Evolutionary conservation across 2,113 vertebrate species (phyloP), one percentile per base, ranked within the genome.

Genomic region (Dicerorhinus sumatrensis): DNA sequence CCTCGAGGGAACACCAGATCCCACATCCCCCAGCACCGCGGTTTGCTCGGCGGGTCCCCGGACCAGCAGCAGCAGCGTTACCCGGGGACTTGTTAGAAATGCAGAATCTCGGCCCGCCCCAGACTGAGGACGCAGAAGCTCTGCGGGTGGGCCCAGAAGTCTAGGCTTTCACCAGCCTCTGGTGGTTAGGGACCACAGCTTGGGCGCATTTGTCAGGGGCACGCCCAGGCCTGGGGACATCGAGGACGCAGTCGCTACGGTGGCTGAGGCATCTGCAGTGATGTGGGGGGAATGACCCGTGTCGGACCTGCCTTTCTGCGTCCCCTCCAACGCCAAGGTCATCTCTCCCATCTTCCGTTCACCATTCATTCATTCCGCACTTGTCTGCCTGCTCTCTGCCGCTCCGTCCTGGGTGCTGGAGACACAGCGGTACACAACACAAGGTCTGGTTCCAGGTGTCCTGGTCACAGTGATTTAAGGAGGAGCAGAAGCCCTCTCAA

Each of bases 211-310:
- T 33, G 13, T 72, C 16, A 0, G 76, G 29, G 69, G 42, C 18
- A 48, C 9, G 1, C 72, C 65, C 27, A 14, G 56, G 21, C 4
- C 3, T 3, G 11, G 65, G 63, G 25, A 72, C 75, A 18, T 9
- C 1, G 7, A 7, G 27, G 10, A 56, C 12, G 0, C 12, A 2
- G 17, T 1, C 8, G 51, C 11, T 11, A 5, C 1, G 7, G 39
- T 3, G 12, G 56, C 56, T 2, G 7, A 94, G 67, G 13, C n/a
- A 0, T 31, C 46, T 6, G 27, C 20, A 8, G 56, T 39, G 31
- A 23, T 21, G 17, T 54, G 8, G 62, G 42, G 67, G 8, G 25
- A 51, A 5, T 10, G 39, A 73, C 8, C 27, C 4, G 0, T 2
- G 58, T 16, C 27, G 9, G 54, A 39, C 33, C 69, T 17, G 31